phyloP scores from a whole-genome alignment of 2,113 vertebrate genomes.

The Anguilla japonica region DNA sequence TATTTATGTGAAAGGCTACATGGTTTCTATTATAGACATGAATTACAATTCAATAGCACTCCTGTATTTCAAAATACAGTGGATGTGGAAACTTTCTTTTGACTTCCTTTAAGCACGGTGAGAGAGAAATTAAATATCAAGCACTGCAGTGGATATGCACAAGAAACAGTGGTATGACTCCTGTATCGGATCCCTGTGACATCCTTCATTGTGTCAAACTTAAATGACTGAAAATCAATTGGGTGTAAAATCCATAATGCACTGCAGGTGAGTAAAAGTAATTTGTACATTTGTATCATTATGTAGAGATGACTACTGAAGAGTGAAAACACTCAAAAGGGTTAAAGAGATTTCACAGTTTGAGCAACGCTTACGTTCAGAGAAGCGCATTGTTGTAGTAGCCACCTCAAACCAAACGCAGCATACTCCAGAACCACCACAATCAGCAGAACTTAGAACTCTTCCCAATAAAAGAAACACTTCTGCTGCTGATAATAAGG shows the following conservation, averaged over 20 bases:
- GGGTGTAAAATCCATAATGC: background rate
- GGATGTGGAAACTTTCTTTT: background rate
- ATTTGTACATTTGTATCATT: background rate
- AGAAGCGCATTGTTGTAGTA: background rate
- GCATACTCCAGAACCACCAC: background rate
- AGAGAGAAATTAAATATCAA: conserved; percentile 1
- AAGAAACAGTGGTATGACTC: background rate
- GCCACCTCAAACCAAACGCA: too few species aligned
- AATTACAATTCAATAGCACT: background rate
- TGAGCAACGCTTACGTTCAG: background rate
- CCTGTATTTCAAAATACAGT: background rate
- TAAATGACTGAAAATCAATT: background rate
- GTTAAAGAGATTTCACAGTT: background rate
- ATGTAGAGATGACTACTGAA: background rate
- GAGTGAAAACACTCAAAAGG: background rate
- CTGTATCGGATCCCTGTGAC: background rate
- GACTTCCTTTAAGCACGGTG: background rate
- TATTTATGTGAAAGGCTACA: background rate
- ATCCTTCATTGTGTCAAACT: background rate
- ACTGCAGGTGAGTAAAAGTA: background rate
- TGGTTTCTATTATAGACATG: background rate
- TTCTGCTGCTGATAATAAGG: background rate
- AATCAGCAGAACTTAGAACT: background rate
- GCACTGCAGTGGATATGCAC: background rate
- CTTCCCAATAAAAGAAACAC: background rate